phyloP scores from a whole-genome alignment of 2,113 vertebrate species.

The Psephotus haematonotus region DNA sequence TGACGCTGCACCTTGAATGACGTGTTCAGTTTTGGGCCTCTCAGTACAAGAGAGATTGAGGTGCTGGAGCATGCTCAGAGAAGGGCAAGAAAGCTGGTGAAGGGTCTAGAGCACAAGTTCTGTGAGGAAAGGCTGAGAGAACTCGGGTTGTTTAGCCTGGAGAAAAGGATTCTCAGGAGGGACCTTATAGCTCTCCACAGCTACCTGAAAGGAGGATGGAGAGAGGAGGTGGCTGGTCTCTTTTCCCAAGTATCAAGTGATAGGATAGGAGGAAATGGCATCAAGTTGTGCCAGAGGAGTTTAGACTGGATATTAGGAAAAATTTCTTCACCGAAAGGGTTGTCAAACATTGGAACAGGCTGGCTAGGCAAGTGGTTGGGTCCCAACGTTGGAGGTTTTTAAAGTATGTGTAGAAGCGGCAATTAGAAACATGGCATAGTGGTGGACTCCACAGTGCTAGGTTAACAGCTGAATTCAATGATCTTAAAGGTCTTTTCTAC shows the following conservation, averaged over 20 bases:
- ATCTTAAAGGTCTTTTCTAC: not conserved
- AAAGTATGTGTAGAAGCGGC: not conserved
- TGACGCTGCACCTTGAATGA: not conserved
- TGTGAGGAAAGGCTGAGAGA: not conserved
- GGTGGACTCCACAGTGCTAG: not conserved
- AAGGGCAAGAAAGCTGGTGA: not conserved
- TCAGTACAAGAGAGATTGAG: not conserved
- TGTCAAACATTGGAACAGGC: not conserved
- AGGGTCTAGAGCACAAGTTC: not conserved
- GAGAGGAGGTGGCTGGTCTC: not conserved
- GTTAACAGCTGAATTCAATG: not conserved
- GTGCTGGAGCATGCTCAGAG: not conserved
- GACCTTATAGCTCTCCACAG: not conserved
- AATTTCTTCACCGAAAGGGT: not conserved
- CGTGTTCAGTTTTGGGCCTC: not conserved
- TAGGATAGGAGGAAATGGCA: not conserved
- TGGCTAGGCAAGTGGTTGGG: accelerated
- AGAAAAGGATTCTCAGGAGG: not conserved
- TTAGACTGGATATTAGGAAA: not conserved
- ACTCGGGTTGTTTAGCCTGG: not conserved
- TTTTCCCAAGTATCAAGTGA: not conserved
- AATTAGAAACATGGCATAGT: not conserved
- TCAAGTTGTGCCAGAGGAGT: not conserved
- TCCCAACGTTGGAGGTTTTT: not conserved
- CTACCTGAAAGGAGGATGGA: not conserved